Base-by-base conservation (phyloP, 2,888 invertebrate species). In the Melolontha melolontha region DNA sequence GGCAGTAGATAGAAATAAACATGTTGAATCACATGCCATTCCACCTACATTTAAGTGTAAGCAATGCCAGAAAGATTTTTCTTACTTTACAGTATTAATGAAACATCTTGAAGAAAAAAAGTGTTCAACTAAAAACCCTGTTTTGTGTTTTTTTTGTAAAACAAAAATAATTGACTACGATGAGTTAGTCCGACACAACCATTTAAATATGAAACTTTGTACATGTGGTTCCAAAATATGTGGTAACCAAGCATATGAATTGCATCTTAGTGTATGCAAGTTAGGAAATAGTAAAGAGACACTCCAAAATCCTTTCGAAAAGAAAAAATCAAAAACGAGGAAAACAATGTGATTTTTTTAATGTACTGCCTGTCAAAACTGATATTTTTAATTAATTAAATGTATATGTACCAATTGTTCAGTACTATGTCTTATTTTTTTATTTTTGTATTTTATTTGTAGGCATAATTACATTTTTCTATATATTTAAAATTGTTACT, bases 11-110 rank as follows among this genome's bases (percentile, higher is more conserved):
- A 39, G 72, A 64, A 72, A 72, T 63, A 72, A 69, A 47, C 72
- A 72, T 47, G 69, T 72, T 10, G 70, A 70, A 52, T 55, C 72
- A 0, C 72, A 72, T 49, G 41, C 70, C 11, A 54, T 72, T 12
- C 59, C 68, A n/a, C 52, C 63, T 16, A 72, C 72, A 5, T 70
- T 63, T 41, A 69, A 66, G 22, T 72, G 72, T 27, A 68, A 67
- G 50, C 54, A 52, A 8, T 72, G 72, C 44, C 66, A 65, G 11
- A 65, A 62, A 40, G 50, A 52, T 51, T 71, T 71, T 34, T 63
- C 71, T 8, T 71, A 71, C 68, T 71, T 70, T 40, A 71, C 71
- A 41, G 55, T 67, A 41, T 51, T 71, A 34, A 52, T 71, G 29
- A 70, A 70, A 27, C 71, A 71, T 27, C 27, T 70, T 5, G 68